Evolutionary conservation across 2,113 vertebrate species (phyloP), one percentile per base, ranked within the genome.

Genomic region (Pluvianellus socialis): DNA sequence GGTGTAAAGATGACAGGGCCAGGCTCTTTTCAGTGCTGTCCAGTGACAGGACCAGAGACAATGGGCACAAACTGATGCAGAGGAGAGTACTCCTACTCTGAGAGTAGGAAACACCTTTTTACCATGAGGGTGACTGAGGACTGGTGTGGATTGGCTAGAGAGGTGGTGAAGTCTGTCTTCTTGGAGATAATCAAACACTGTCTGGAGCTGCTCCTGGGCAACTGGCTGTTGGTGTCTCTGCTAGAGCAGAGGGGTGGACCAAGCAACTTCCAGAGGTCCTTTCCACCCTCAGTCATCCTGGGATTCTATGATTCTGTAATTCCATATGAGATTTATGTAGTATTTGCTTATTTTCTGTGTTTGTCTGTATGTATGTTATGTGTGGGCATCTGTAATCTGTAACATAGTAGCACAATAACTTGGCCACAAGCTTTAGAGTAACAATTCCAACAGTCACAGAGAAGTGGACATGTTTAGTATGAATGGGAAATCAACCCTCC

Each of bases 121-220:
- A 38, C 15, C 1, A 0, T 52, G 19, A 38, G 6, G 8, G 5
- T 93, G 49, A 33, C 28, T 3, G 1, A 73, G 55, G 26, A 12
- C 11, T 62, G 23, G 23, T 15, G 2, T 4, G 59, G 47, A 9
- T 73, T 89, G 44, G 33, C 33, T 15, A 47, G 45, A 67, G 42
- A 47, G 11, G 33, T 19, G 3, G 3, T 14, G 3, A 32, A 40
- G 6, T 86, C 33, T 74, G 0, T 1, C 0, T 49, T 5, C 5
- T 45, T 86, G 52, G 18, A 80, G 35, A 32, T 59, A 27, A 6
- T 91, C 21, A 53, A 2, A 58, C 18, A 5, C 18, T 42, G 7
- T 45, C 28, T 63, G 40, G 6, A 42, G 40, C 6, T 86, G 21
- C 6, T 89, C 26, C 67, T 75, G 62, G 28, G 10, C 59, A 79